Evolutionary conservation across 2,888 invertebrate species (phyloP).

Genomic region (Beris chalybata): DNA sequence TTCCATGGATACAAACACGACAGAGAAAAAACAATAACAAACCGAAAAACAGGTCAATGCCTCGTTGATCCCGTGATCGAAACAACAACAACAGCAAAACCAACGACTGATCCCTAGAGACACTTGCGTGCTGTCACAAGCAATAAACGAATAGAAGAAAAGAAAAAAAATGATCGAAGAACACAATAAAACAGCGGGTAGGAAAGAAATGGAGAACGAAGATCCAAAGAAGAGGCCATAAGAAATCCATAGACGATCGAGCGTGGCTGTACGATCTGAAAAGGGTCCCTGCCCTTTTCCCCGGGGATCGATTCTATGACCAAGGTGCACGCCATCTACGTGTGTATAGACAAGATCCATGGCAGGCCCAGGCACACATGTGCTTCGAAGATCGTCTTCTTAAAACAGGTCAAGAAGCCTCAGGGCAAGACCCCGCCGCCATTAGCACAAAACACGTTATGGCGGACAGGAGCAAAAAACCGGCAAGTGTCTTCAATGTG

Average conservation of each 20-base stretch:
- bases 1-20: constrained; percentile 16
- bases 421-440: constrained; percentile 17
- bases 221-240: not conserved
- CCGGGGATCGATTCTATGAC: no score
- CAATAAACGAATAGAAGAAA: constrained; percentile 12
- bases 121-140: constrained; percentile 32
- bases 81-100: constrained; percentile 51
- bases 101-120: constrained; percentile 40
- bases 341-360: not conserved
- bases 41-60: constrained; percentile 45
- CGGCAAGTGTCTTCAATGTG: not conserved
- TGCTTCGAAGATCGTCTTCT: not conserved
- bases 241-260: constrained; percentile 2
- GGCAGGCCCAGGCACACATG: constrained; percentile 2
- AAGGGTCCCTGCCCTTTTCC: no score
- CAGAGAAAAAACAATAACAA: constrained; percentile 44
- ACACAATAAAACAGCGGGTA: constrained; percentile 23
- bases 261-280: not conserved
- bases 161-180: not conserved
- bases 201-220: constrained; percentile 6
- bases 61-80: constrained; percentile 42
- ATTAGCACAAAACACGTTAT: constrained; percentile 21
- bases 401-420: constrained; percentile 12
- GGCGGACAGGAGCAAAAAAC: constrained; percentile 1
- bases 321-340: not conserved